These are phyloP conservation scores for Lasioglossum malachurum DNA, from an alignment of 2,888 invertebrate genomes.

Conservation along the genomic window DNA sequence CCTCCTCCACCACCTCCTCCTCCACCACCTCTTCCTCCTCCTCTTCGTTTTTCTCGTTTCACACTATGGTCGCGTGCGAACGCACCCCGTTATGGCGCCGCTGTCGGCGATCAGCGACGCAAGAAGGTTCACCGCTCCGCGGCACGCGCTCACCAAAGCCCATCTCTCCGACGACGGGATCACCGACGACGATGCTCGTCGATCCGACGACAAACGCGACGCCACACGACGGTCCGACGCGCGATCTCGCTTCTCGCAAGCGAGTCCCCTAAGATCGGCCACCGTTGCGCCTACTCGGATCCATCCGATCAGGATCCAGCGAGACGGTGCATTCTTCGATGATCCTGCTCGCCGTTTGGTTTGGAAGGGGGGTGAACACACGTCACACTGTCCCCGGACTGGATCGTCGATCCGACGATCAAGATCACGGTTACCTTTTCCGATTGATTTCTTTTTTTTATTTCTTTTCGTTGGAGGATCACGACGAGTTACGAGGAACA, in stretches of 20 bases:
- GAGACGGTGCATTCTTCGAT: not conserved
- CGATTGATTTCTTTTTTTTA: not conserved
- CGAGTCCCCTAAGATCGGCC: conserved; percentile 2
- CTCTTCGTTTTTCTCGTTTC: conserved; percentile 23
- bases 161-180: conserved; percentile 38
- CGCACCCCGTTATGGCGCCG: conserved; percentile 68
- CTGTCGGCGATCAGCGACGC: conserved; percentile 58
- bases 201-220: conserved; percentile 1
- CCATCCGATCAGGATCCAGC: not conserved
- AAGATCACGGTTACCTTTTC: not conserved
- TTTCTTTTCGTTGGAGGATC: not conserved
- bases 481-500: conserved; percentile 1
- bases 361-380: not conserved
- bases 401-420: conserved; percentile 4
- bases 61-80: conserved; percentile 55
- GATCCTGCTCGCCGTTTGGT: not conserved
- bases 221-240: not conserved
- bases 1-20: not conserved
- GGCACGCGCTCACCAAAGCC: conserved; percentile 57
- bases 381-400: not conserved
- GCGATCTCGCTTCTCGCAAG: conserved; percentile 2
- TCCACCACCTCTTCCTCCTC: not conserved
- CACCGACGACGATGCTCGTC: not conserved
- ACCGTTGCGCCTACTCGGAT: not conserved
- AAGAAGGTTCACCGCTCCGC: conserved; percentile 61